phyloP scores from a whole-genome alignment of 2,797 vertebrate genomes.

The Characodon lateralis region DNA sequence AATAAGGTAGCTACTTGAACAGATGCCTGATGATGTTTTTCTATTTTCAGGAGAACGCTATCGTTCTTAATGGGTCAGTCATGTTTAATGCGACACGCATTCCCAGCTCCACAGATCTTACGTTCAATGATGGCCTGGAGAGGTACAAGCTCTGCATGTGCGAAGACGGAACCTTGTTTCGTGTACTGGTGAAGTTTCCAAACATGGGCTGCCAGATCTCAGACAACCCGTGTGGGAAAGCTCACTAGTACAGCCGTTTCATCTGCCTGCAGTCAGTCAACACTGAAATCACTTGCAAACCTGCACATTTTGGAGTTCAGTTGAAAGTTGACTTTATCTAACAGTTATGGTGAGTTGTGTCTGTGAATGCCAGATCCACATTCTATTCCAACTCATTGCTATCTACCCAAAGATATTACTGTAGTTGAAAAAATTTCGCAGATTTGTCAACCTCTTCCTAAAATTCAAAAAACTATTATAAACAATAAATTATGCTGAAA shows the following conservation, averaged over 20 bases:
- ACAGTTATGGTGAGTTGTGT: conserved; percentile 17
- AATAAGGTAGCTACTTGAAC: neutral
- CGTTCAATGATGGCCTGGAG: conserved; percentile 84
- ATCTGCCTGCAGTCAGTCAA: conserved; percentile 19
- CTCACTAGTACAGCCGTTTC: conserved; percentile 68
- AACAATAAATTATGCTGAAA: conserved; percentile 15
- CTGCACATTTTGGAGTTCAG: neutral
- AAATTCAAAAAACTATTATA: conserved; percentile 11
- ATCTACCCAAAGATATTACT: conserved; percentile 58
- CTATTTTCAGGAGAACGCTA: conserved; percentile 89
- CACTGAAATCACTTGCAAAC: conserved; percentile 30
- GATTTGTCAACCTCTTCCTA: conserved; percentile 23
- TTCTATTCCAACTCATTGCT: conserved; percentile 29
- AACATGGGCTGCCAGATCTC: conserved; percentile 97
- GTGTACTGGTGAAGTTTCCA: conserved; percentile 88
- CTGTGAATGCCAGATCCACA: neutral
- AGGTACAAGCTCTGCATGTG: conserved; percentile 99
- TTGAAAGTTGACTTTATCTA: conserved; percentile 17
- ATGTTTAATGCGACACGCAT: conserved; percentile 90
- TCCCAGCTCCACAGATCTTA: conserved; percentile 86
- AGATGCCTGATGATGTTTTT: neutral
- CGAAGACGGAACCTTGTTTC: conserved; percentile 93
- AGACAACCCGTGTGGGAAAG: conserved; percentile 89
- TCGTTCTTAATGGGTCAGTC: conserved; percentile 94
- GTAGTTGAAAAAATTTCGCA: conserved; percentile 25